phyloP scores from a whole-genome alignment of 2,113 vertebrate genomes.

The Solea senegalensis region DNA sequence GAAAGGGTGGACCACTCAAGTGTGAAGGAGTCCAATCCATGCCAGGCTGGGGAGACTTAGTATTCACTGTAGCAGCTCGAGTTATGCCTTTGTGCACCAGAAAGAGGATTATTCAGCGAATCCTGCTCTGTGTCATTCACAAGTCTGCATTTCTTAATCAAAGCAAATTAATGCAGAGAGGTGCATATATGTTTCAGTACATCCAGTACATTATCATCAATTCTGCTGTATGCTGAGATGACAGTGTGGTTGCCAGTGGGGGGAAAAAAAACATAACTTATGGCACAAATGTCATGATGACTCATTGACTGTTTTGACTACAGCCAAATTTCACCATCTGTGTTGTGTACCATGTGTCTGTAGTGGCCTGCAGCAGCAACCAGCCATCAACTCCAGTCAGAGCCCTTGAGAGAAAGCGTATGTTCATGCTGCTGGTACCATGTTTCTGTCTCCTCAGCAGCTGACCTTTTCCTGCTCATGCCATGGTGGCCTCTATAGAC shows the following conservation, averaged over 20 bases:
- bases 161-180: conserved; percentile 58
- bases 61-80: conserved; percentile 70
- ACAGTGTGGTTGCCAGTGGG: conserved; percentile 17
- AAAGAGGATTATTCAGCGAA: conserved; percentile 73
- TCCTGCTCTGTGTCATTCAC: conserved; percentile 70
- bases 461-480: conserved; percentile 37
- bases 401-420: conserved; percentile 43
- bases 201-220: conserved; percentile 11
- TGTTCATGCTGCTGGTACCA: conserved; percentile 33
- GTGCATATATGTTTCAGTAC: not conserved
- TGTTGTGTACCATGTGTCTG: conserved; percentile 56
- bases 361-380: conserved; percentile 61
- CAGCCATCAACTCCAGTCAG: conserved; percentile 59
- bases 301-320: conserved; percentile 60
- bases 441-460: conserved; percentile 54
- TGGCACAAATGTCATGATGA: conserved; percentile 60
- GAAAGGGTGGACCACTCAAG: conserved; percentile 55
- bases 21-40: conserved; percentile 65
- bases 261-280: conserved; percentile 47
- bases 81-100: conserved; percentile 70
- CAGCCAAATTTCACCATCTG: conserved; percentile 65
- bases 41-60: conserved; percentile 68
- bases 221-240: conserved; percentile 25
- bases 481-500: conserved; percentile 49
- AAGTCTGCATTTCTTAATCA: conserved; percentile 63